Conservation (phyloP, 2,113 vertebrate species). For the Stegostoma tigrinum region DNA sequence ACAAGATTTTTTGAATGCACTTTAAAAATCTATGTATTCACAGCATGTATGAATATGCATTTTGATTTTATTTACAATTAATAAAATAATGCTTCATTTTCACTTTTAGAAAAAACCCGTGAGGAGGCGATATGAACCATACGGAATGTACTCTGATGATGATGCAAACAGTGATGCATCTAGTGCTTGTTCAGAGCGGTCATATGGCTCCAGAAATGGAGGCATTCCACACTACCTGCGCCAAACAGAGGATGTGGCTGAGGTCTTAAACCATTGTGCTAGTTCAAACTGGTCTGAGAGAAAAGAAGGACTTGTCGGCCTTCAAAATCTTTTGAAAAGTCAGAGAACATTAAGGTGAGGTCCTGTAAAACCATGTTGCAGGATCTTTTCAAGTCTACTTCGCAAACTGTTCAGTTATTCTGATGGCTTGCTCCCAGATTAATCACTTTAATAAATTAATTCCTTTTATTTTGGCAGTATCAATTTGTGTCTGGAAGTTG, state of each 20-base stretch:
- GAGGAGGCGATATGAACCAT: slow-evolving; percentile 83
- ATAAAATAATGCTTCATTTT: not conserved
- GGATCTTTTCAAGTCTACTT: not conserved
- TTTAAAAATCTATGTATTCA: not conserved
- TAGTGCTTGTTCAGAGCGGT: slow-evolving; percentile 92
- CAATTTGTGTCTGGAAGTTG: not conserved
- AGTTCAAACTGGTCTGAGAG: slow-evolving; percentile 98
- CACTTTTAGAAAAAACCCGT: slow-evolving; percentile 77
- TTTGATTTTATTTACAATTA: not conserved
- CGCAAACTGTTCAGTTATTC: not conserved
- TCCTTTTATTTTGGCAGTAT: not conserved
- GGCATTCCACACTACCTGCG: slow-evolving; percentile 91
- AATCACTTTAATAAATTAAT: not conserved
- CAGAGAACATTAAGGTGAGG: slow-evolving; percentile 86
- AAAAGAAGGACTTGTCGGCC: slow-evolving; percentile 89
- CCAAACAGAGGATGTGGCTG: slow-evolving; percentile 89
- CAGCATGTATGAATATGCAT: not conserved
- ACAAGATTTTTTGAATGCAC: not conserved
- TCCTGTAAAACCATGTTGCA: not conserved
- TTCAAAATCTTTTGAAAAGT: slow-evolving; percentile 93
- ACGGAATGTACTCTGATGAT: slow-evolving; percentile 92
- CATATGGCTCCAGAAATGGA: slow-evolving; percentile 83
- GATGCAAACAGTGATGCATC: slow-evolving; percentile 95
- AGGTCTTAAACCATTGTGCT: slow-evolving; percentile 95
- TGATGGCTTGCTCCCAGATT: not conserved